Conservation (phyloP, 1,140 invertebrate species). For the Papilio dardanus region DNA sequence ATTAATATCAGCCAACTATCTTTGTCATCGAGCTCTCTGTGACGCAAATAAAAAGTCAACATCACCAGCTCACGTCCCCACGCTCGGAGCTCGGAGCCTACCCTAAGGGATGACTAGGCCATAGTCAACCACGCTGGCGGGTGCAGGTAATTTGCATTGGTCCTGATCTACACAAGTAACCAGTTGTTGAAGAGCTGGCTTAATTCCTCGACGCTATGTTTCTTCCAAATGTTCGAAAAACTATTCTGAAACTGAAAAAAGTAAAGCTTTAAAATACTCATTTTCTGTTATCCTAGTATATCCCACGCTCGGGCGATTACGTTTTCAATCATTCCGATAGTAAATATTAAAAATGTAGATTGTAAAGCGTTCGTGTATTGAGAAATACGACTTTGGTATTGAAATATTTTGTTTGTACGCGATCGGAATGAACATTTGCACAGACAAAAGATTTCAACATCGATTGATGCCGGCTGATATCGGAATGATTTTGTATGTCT, state of each 20-base stretch:
- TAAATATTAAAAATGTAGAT: not conserved
- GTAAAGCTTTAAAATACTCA: not conserved
- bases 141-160: too few species aligned
- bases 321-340: not conserved
- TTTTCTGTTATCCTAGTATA: not conserved
- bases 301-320: not conserved
- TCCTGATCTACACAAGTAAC: too few species aligned
- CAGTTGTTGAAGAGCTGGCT: too few species aligned
- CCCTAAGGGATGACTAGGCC: too few species aligned
- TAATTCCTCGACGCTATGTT: too few species aligned
- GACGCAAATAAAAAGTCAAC: too few species aligned
- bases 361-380: not conserved
- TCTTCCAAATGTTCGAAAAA: too few species aligned
- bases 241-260: too few species aligned
- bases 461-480: not conserved
- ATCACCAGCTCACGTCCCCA: too few species aligned
- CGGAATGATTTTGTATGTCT: not conserved
- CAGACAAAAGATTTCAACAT: not conserved
- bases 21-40: not conserved
- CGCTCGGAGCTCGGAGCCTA: too few species aligned
- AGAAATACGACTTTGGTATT: slow-evolving; percentile 2
- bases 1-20: not conserved
- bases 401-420: slow-evolving; percentile 12
- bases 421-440: slow-evolving; percentile 18
- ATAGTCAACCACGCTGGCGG: too few species aligned